Evolutionary conservation across 2,888 invertebrate species (phyloP), one percentile per base, ranked within the genome.

Genomic region (Meta bourneti): DNA sequence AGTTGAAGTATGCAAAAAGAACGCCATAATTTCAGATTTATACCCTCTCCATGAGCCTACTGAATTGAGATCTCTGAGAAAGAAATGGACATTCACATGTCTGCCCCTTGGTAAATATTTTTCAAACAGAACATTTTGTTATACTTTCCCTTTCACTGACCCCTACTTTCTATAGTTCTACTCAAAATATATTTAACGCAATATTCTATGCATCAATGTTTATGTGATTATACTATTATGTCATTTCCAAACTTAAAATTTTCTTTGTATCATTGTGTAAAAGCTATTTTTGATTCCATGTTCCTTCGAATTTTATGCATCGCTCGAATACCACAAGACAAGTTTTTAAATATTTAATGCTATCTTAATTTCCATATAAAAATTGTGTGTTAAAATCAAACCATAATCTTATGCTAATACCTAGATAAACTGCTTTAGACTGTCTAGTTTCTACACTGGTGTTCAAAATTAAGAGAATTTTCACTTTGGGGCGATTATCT

Each of bases 1-100:
- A 92, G 92, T 92, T 74, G 87, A 90, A 74, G 90, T 92, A 72
- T 92, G 92, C 70, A 90, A 54, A 78, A 87, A 87, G 61, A 77
- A 90, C 83, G 83, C 79, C 16, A 92, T 93, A 49, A 92, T 93
- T 74, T 78, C 91, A n/a, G 97, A 97, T 95, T 97, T 98, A 94
- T 98, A 98, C 95, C 99, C 99, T 0, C 96, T 99, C 74, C 99
- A 99, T 95, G 97, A 98, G 94, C 96, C 97, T 85, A 96, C 96
- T 80, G 96, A 97, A 71, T 95, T 99, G 94, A 97, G 97, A 93
- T 96, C 96, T 93, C 96, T 99, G 98, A 98, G 99, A n/a, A 69
- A 84, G 6, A 84, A 89, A 11, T 91, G 91, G 91, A 70, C 69
- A 11, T 84, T 88, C 13, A 83, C 71, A 19, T 83, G 49, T 8